Evolutionary conservation across 2,113 vertebrate species (phyloP).

Genomic region (Cryptotis parvus): DNA sequence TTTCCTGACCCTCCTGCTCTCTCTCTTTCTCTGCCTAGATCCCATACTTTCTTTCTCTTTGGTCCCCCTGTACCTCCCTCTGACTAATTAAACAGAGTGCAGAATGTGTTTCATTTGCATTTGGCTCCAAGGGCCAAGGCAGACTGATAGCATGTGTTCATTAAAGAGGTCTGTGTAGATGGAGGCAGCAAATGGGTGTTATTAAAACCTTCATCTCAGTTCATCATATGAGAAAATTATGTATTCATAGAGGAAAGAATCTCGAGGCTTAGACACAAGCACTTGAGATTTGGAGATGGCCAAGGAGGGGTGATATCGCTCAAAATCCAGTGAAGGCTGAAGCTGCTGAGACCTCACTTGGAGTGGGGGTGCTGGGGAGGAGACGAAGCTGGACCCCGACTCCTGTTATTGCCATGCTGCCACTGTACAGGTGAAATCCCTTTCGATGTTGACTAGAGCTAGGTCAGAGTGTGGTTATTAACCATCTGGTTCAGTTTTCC

Average conservation of each 20-base stretch:
- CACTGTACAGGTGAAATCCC: background rate
- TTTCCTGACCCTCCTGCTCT: background rate
- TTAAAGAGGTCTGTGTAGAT: conserved; percentile 72
- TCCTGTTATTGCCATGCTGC: background rate
- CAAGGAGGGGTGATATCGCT: background rate
- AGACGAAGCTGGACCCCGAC: background rate
- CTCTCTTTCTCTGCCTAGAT: background rate
- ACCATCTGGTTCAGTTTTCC: background rate
- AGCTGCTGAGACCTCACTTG: background rate
- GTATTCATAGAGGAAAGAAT: conserved; percentile 5
- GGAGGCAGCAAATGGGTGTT: conserved; percentile 71
- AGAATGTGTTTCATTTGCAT: conserved; percentile 64
- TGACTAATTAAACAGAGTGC: conserved; percentile 56
- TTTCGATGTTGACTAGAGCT: background rate
- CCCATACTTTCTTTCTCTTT: no score
- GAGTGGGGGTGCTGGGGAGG: rapidly evolving
- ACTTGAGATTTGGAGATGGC: background rate
- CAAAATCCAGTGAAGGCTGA: background rate
- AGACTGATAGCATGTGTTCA: conserved; percentile 62
- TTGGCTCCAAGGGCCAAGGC: conserved; percentile 70
- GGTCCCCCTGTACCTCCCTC: background rate
- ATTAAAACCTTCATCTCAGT: conserved; percentile 67
- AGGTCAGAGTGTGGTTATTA: background rate
- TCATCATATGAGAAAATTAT: conserved; percentile 59
- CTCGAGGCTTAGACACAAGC: background rate